Base-by-base conservation (phyloP, 2,888 invertebrate species). In the Panzeria rudis region DNA sequence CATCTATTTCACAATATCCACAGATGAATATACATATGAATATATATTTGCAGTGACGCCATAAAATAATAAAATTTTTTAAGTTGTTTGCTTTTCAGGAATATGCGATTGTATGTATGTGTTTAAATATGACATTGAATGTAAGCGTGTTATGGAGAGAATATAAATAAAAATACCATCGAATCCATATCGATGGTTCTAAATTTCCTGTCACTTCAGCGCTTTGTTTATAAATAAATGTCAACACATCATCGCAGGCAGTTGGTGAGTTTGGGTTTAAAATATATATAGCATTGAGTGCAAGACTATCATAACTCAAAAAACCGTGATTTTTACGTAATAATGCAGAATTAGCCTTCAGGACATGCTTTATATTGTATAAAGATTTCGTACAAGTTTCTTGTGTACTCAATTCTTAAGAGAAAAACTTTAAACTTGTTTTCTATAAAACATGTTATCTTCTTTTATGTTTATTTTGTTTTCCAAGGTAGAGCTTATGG, bases 221-320 rank as follows among this genome's bases (percentile, higher is more conserved):
- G 84, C 64, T 81, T 84, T 81, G 73, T 84, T 83, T 59, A 69
- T 86, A 44, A 78, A 73, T 50, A 78, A 83, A 86, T 81, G 77
- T 86, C 77, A 86, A 82, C 76, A 78, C 76, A 71, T 47, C 44
- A 56, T 54, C 23, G 56, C 59, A 68, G 54, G 47, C 61, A 62
- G 44, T 76, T 72, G 56, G 59, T 73, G 52, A 69, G 80, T 79
- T 69, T 54, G 7, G 9, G 38, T n/a, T 59, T 44, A 35, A 44
- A 69, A 62, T 76, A 56, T 11, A 38, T 20, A 61, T 38, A 11
- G n/a, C n/a, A n/a, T n/a, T n/a, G n/a, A n/a, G n/a, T n/a, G n/a
- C n/a, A n/a, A n/a, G n/a, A n/a, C n/a, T n/a, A n/a, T n/a, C n/a
- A n/a, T n/a, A n/a, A n/a, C n/a, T n/a, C n/a, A n/a, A n/a, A n/a